Conservation (phyloP, 1,140 invertebrate species). For the Drosophila tsacasi region DNA sequence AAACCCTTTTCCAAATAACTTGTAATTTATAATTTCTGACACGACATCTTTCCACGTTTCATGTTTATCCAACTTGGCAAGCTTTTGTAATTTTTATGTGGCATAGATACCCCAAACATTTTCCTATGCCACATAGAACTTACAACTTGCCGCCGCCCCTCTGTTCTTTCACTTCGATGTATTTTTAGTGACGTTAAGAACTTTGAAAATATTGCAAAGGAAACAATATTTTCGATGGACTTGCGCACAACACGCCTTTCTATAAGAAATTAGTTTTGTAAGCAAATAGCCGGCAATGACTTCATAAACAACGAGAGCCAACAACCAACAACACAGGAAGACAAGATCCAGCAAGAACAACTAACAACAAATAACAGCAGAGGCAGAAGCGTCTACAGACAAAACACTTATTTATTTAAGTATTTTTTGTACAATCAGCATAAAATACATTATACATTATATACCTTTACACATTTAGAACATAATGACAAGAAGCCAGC, state of each 20-base stretch:
- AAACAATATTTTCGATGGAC: slow-evolving; percentile 64
- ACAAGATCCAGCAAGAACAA: slow-evolving; percentile 5
- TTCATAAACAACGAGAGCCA: slow-evolving; percentile 38
- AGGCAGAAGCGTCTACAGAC: slow-evolving; percentile 27
- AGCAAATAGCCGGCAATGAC: slow-evolving; percentile 38
- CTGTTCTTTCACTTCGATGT: not conserved
- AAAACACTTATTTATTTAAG: slow-evolving; percentile 65
- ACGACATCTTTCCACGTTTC: slow-evolving; percentile 13
- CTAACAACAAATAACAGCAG: slow-evolving; percentile 5
- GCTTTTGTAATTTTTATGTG: slow-evolving; percentile 66
- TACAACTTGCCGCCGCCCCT: slow-evolving; percentile 29
- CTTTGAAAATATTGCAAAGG: slow-evolving; percentile 57
- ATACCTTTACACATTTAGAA: slow-evolving; percentile 15
- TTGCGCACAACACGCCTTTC: slow-evolving; percentile 34
- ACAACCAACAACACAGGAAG: slow-evolving; percentile 18
- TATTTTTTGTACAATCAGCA: slow-evolving; percentile 69
- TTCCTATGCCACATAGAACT: slow-evolving; percentile 68
- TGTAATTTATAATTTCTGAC: slow-evolving; percentile 18
- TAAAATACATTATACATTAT: slow-evolving; percentile 54
- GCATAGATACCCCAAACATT: slow-evolving; percentile 46
- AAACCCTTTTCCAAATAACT: not conserved
- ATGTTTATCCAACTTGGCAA: slow-evolving; percentile 17
- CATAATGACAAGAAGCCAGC: slow-evolving; percentile 33
- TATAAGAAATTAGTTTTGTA: slow-evolving; percentile 58
- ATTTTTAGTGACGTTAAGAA: slow-evolving; percentile 48